These are phyloP conservation scores for Hypomecis atomaria DNA, from an alignment of 2,888 invertebrate species.

Conservation along the genomic window DNA sequence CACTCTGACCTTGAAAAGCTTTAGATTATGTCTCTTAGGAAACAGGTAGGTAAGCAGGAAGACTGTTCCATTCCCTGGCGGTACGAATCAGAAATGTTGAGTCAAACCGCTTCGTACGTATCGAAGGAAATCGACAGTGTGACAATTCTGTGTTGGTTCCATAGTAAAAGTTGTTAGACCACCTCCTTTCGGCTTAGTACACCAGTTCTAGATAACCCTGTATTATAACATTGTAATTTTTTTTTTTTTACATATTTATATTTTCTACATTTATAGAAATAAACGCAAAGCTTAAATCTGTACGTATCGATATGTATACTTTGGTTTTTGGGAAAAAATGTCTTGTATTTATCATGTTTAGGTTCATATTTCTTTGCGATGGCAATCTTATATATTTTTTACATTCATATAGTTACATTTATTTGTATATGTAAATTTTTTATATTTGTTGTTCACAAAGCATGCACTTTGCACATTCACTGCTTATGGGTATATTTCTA, in stretches of 20 bases:
- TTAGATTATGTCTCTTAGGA: too few relatives aligned
- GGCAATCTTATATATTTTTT: constrained; percentile 30
- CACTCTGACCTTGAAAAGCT: too few relatives aligned
- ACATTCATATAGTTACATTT: constrained; percentile 30
- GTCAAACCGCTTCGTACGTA: too few relatives aligned
- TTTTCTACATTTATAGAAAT: constrained; percentile 56
- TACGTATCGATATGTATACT: constrained; percentile 43
- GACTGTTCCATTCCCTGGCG: too few relatives aligned
- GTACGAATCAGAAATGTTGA: too few relatives aligned
- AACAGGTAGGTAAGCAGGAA: too few relatives aligned
- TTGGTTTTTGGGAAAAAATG: constrained; percentile 1
- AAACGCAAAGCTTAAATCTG: constrained; percentile 52
- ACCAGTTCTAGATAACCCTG: too few relatives aligned
- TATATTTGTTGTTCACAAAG: constrained; percentile 38
- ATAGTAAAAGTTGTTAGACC: too few relatives aligned
- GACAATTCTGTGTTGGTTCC: too few relatives aligned
- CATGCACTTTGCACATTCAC: constrained; percentile 68
- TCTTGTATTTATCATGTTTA: constrained; percentile 7
- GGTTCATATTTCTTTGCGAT: constrained; percentile 29
- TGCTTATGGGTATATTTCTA: constrained; percentile 41
- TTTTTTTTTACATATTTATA: constrained; percentile 36
- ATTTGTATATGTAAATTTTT: constrained; percentile 12
- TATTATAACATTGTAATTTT: neutral
- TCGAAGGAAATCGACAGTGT: too few relatives aligned
- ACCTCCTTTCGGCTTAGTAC: too few relatives aligned